Evolutionary conservation across 2,797 vertebrate genomes (phyloP), one percentile per base, ranked within the genome.

Genomic region (Dallia pectoralis): DNA sequence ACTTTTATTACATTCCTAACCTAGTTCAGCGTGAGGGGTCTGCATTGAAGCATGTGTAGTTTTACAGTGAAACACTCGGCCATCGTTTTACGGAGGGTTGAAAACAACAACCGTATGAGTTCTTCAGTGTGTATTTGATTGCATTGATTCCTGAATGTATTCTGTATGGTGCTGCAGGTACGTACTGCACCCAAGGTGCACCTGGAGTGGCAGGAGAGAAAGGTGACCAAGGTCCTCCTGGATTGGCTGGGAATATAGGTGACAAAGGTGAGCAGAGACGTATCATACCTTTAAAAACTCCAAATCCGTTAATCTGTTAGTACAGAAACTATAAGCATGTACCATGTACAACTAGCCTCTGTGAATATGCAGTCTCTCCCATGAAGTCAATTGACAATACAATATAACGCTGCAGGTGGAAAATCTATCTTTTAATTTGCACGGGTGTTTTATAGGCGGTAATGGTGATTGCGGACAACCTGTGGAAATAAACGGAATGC

Each of bases 171-270:
- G 48, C 63, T 53, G 14, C 67, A 94, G 93, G 92, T 74, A 72
- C 1, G 3, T 89, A 83, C 80, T 93, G 91, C 82, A 8, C 85
- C 9, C 75, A 86, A 0, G 93, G 92, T 1, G 1, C 18, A 3
- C 40, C 69, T 48, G 93, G 93, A 75, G 51, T 59, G 1, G 0
- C 40, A 47, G 93, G 92, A 67, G 27, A 78, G 0, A 4, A 67
- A 22, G 93, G 93, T 70, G 61, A 76, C 7, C 74, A 0, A 15
- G 93, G 93, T 2, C 67, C 69, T 14, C 65, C 63, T 0, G 92
- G 92, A 40, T 0, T 1, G 65, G 19, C 0, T 6, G 93, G 93
- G 9, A 48, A 67, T 27, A 6, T 1, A 2, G 93, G 91, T 3
- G 8, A n/a, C 3, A 91, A 88, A 89, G 93, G 92, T 91, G 33